These are phyloP conservation scores for Linyphia triangularis DNA, from an alignment of 2,888 invertebrate genomes.

Conservation along the genomic window DNA sequence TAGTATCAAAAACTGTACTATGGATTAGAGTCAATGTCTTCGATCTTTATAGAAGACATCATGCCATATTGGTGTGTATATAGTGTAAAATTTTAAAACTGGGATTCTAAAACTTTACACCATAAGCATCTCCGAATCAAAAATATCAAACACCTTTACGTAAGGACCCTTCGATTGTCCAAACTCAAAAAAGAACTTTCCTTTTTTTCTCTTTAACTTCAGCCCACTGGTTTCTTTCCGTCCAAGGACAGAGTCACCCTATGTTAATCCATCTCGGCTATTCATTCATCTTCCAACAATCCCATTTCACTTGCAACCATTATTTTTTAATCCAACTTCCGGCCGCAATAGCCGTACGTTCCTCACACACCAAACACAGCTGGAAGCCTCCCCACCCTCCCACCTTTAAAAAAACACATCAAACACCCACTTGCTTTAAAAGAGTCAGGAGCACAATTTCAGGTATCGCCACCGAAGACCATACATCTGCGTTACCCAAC, in stretches of 20 bases:
- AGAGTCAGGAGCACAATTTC: slow-evolving; percentile 32
- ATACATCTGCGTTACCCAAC: slow-evolving; percentile 72
- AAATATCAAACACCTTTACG: too few species aligned
- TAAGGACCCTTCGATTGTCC: too few species aligned
- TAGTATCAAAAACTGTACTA: too few species aligned
- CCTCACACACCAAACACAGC: not conserved
- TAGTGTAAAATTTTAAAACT: too few species aligned
- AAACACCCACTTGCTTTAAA: not conserved
- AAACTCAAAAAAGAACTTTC: not conserved
- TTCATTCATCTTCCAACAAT: not conserved
- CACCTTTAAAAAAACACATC: not conserved
- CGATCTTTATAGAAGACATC: too few species aligned
- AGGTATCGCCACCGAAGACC: slow-evolving; percentile 23
- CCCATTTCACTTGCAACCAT: not conserved
- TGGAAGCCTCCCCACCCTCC: not conserved
- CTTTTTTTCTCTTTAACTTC: not conserved
- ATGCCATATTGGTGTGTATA: too few species aligned
- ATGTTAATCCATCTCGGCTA: not conserved
- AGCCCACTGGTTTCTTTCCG: too few species aligned
- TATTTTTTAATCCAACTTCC: not conserved
- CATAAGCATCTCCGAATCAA: too few species aligned
- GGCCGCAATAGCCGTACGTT: not conserved
- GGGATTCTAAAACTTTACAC: too few species aligned
- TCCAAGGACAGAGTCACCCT: not conserved
- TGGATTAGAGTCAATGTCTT: too few species aligned